Base-by-base conservation (phyloP, 2,888 invertebrate species). In the Scaptomyza cyrtandrae region DNA sequence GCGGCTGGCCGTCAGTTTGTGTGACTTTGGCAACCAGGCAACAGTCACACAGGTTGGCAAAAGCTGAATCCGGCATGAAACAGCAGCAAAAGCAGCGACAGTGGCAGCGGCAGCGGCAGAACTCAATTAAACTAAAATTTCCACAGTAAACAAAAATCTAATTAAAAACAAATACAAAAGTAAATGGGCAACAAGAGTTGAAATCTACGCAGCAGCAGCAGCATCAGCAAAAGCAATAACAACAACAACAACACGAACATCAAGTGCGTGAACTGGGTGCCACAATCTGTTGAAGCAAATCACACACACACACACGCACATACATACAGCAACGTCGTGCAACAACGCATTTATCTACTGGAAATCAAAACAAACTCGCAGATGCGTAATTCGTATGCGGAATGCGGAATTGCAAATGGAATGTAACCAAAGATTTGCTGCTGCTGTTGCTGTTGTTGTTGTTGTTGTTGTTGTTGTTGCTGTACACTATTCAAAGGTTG, bases 121-220 rank as follows among this genome's bases (percentile, higher is more conserved):
- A 83, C 81, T 85, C 81, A 88, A 86, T 88, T 88, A 75, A 80
- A 83, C 83, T 85, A 85, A 88, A 83, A 82, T 87, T 83, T 75
- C 77, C 67, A 80, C 73, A 78, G 80, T 71, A 80, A 88, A 88
- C 81, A 85, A 73, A 87, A 84, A 83, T 87, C 83, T 88, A 88
- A 88, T 88, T 88, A 88, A 88, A 88, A 88, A 79, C 88, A 88
- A 88, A 88, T 88, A 88, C 86, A 79, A 81, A 87, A 78, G 77
- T 78, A 88, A 85, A 83, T 76, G 77, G 71, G 71, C 78, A 71
- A 78, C 63, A 71, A 48, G 63, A 78, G 79, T 68, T 71, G 65
- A 68, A 75, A 71, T 68, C 59, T 71, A 75, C 78, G 67, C 64
- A 68, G 19, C 50, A 56, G 67, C 64, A 68, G 19, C 50, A 56